Base-by-base conservation (phyloP, 1,140 invertebrate species). In the Ceratoteleas bidentatus region DNA sequence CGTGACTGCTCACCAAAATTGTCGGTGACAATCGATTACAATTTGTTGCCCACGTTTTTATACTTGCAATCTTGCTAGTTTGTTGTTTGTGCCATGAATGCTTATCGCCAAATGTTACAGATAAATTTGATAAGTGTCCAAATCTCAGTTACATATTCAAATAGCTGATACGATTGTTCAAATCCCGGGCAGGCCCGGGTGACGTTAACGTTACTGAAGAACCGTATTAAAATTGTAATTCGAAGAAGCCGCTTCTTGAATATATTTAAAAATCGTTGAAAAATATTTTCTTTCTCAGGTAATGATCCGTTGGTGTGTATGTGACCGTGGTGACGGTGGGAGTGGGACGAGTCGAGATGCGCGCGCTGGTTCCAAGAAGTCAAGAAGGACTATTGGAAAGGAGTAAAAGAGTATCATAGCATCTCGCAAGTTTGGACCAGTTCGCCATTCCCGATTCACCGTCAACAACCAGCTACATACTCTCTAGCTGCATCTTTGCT, bases 221-320 rank as follows among this genome's bases (percentile, higher is more conserved):
- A 60, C 53, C 68, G 68, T 65, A 66, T 52, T 65, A 79, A 65
- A 72, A 64, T 58, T 65, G 75, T 57, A 66, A 72, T 72, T 14
- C 61, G 75, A 49, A 79, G 53, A 72, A 79, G 75, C 60, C 43
- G 56, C 60, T 40, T 60, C 10, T 73, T 68, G 75, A 34, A 14
- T 62, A 54, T 69, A 57, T 69, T 74, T 80, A 74, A 69, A 80
- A 80, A 74, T 69, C 32, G 43, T 80, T 65, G 64, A 62, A 80
- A 80, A 80, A 80, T 69, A 73, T 79, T 9, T 66, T 66, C 60
- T 60, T 38, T 60, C 3, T 64, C n/a, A 49, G 66, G 47, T 24
- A 40, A 50, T 64, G 53, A 6, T 54, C 33, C 40, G 38, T 24
- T 24, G 24, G 24, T 24, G 24, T 24, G 24, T 24, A 4, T 24